phyloP scores from a whole-genome alignment of 30 jellyfish, hydroid and myxozoan species.

The Hydra vulgaris region DNA sequence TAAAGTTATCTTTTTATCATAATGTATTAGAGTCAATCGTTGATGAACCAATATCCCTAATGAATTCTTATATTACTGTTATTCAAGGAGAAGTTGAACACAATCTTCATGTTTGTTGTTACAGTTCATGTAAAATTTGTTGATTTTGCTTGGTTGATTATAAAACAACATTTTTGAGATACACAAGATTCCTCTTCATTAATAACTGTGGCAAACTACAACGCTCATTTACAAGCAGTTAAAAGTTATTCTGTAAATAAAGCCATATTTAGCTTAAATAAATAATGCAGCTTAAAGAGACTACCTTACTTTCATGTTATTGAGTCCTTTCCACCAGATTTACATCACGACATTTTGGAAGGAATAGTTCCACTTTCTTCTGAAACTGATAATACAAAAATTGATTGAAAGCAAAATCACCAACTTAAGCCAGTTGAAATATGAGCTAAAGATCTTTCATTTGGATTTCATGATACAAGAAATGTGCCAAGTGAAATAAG shows the following conservation, averaged over 20 bases:
- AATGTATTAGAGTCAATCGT: not conserved
- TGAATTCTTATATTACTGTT: not conserved
- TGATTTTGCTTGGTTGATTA: not conserved
- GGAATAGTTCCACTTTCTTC: not conserved
- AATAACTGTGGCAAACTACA: not conserved
- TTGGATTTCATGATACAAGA: not conserved
- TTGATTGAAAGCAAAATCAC: not conserved
- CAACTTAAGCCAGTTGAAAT: not conserved
- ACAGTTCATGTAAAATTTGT: not conserved
- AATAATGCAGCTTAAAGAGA: not conserved
- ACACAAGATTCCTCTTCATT: not conserved
- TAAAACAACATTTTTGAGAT: not conserved
- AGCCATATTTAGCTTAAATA: not conserved
- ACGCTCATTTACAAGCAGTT: not conserved
- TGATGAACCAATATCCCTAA: not conserved
- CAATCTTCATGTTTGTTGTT: not conserved
- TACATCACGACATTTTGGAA: not conserved
- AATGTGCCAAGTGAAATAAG: not conserved
- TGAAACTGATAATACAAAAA: not conserved
- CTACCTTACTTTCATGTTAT: not conserved
- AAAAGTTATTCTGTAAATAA: not conserved
- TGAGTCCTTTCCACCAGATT: not conserved
- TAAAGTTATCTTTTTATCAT: not conserved
- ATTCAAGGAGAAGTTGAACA: not conserved
- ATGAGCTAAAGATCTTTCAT: not conserved